Percentiles rank a stretch among this genome's conserved stretches.
Evolutionary conservation across 2,888 invertebrate species (phyloP).

Genomic region (Chrysolina oricalcia): DNA sequence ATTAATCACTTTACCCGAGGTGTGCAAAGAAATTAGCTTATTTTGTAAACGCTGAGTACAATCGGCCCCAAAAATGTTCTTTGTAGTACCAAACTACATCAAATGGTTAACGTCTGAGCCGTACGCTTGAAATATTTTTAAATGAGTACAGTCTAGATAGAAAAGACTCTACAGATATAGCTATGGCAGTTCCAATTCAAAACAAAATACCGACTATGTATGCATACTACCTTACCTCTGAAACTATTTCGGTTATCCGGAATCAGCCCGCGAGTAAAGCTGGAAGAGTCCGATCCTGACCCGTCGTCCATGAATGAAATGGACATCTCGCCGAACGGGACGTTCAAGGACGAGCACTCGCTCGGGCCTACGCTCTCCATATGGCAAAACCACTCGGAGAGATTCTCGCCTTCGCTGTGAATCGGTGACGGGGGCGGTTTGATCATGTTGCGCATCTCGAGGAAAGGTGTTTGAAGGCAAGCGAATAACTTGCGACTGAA

Average conservation of each 20-base stretch:
- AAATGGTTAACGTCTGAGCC: no score
- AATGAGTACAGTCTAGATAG: no score
- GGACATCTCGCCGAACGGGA: constrained; percentile 69
- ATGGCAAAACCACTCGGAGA: constrained; percentile 70
- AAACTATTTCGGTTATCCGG: constrained; percentile 64
- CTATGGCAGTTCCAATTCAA: no score
- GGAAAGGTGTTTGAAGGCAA: constrained; percentile 76
- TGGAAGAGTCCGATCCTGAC: constrained; percentile 62
- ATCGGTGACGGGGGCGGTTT: constrained; percentile 35
- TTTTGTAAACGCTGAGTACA: no score
- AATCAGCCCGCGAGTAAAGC: constrained; percentile 57
- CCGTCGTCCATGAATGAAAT: constrained; percentile 70
- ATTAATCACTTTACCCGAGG: no score
- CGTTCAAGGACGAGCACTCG: constrained; percentile 69
- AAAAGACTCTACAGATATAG: no score
- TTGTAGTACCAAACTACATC: no score
- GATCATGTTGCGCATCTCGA: constrained; percentile 76
- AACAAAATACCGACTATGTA: no score
- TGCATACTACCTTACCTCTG: constrained; percentile 59
- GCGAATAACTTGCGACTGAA: constrained; percentile 75
- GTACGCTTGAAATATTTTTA: no score
- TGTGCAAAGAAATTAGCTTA: no score
- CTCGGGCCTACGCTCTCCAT: constrained; percentile 60
- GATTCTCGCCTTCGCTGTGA: constrained; percentile 62
- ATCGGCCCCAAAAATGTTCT: no score